Evolutionary conservation across 1,140 invertebrate species (phyloP).

Genomic region (Ylistrum balloti): DNA sequence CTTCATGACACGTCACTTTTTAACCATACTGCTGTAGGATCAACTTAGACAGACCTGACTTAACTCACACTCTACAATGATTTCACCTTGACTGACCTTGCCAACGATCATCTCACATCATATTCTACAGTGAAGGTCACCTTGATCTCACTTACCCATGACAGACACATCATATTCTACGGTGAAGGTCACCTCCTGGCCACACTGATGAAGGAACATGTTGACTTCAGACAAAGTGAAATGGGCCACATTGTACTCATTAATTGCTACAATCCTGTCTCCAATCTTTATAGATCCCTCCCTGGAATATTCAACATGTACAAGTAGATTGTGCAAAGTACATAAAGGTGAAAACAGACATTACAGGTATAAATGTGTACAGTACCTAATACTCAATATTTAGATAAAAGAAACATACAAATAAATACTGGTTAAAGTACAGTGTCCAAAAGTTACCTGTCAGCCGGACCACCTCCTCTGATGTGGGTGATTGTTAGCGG

Average conservation of each 20-base stretch:
- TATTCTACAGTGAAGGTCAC: no score
- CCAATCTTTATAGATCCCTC: conserved; percentile 89
- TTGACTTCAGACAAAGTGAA: conserved; percentile 84
- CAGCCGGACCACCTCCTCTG: conserved; percentile 93
- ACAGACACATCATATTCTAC: conserved; percentile 95
- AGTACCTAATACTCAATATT: no score
- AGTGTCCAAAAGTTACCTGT: no score
- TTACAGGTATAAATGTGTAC: not conserved
- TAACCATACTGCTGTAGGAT: no score
- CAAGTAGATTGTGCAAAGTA: conserved; percentile 30
- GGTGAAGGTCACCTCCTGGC: conserved; percentile 80
- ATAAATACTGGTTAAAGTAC: no score
- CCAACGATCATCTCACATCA: no score
- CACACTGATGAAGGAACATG: conserved; percentile 81
- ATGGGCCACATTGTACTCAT: conserved; percentile 85
- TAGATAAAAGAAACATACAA: no score
- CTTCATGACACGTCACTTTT: no score
- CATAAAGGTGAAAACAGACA: no score
- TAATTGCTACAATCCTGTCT: conserved; percentile 94
- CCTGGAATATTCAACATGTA: conserved; percentile 79
- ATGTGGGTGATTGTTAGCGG: conserved; percentile 95
- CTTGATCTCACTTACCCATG: conserved; percentile 83
- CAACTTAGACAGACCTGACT: no score
- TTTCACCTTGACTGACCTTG: no score
- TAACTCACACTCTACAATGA: no score